Base-by-base conservation (phyloP, 1,140 invertebrate species). In the Mesaphorura yosii region DNA sequence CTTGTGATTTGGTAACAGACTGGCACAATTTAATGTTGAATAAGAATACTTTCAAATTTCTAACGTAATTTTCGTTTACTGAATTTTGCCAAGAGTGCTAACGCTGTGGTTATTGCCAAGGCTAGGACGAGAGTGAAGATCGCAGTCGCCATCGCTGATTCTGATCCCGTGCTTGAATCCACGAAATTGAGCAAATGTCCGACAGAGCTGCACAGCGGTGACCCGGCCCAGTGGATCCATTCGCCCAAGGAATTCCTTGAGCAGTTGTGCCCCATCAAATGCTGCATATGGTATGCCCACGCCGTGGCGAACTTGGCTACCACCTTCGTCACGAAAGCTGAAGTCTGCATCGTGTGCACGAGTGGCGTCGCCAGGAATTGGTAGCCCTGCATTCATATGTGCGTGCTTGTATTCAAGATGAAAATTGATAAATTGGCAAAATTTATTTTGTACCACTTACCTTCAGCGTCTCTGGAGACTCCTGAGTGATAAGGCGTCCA, bases 201-300 rank as follows among this genome's bases (percentile, higher is more conserved):
- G 25, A 45, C 38, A 12, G 44, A 12, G 31, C 20, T 39, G 31
- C 61, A 63, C 15, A 58, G 23, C 14, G 50, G 48, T 25, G 23
- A 38, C 23, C 61, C 61, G 12, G 53, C 20, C 0, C 28, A 44
- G 42, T 59, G 55, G 26, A 59, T 10, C 2, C 31, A 12, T 31
- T 34, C 40, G n/a, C 61, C 61, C 1, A 45, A 17, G 5, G 29
- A 42, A 51, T 55, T 56, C 1, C 39, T 40, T n/a, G 52, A n/a
- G 6, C 52, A 28, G 1, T 42, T 39, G 5, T 50, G 51, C 2
- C 61, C 61, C 45, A 59, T 49, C 15, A 54, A 40, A 46, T 46
- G 59, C 26, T 57, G 57, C 57, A 63, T 63, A 22, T 63, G 47
- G 23, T 56, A 26, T 15, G 61, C 57, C 61, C 61, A 63, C 0